Conservation (phyloP, 2,888 invertebrate species). For the Luperina testacea region DNA sequence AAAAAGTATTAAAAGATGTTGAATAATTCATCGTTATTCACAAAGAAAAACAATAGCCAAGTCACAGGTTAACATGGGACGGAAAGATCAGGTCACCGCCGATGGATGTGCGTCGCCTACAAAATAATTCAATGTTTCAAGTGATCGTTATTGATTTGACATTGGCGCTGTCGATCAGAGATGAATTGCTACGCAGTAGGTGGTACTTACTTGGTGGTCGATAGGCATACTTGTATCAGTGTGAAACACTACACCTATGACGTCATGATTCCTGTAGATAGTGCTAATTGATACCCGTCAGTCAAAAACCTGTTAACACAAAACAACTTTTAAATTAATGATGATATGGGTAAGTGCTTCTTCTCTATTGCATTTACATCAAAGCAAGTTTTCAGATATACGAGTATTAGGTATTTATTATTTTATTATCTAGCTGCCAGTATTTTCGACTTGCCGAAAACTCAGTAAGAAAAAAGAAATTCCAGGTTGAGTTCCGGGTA, state of each 20-base stretch:
- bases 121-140: conserved; percentile 75
- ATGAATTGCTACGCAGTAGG: conserved; percentile 71
- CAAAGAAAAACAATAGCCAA: conserved; percentile 32
- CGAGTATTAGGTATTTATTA: neutral
- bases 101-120: conserved; percentile 75
- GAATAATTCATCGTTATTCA: conserved; percentile 21
- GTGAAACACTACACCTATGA: conserved; percentile 20
- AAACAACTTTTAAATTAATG: neutral
- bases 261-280: conserved; percentile 1
- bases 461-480: neutral
- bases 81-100: conserved; percentile 65
- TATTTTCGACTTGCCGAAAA: neutral
- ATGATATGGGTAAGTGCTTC: neutral
- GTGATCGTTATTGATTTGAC: conserved; percentile 81
- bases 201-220: conserved; percentile 11
- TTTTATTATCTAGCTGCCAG: neutral
- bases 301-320: neutral
- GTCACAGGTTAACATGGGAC: conserved; percentile 48
- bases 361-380: neutral
- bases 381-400: neutral
- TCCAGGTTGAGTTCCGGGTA: too few relatives aligned
- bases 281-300: conserved; percentile 13
- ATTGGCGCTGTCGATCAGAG: conserved; percentile 80
- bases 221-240: conserved; percentile 7
- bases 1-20: neutral